Evolutionary conservation across 2,113 vertebrate genomes (phyloP).

Genomic region (Colius striatus): DNA sequence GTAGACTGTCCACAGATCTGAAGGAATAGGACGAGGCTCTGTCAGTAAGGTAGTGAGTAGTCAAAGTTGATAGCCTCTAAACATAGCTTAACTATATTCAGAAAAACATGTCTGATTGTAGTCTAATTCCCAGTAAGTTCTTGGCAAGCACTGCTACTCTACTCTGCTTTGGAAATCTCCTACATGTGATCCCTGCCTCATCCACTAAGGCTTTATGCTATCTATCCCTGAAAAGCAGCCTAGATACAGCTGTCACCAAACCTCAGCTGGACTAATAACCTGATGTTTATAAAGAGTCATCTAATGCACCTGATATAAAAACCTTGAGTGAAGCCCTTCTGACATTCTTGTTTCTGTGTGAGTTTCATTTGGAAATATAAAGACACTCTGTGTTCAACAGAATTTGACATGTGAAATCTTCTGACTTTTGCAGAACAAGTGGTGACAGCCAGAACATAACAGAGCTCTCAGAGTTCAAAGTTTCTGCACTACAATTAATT

Average conservation of each 20-base stretch:
- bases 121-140: not conserved
- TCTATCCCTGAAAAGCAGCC: not conserved
- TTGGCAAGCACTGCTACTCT: not conserved
- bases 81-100: not conserved
- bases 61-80: not conserved
- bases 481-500: conserved; percentile 45
- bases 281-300: not conserved
- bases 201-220: not conserved
- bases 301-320: not conserved
- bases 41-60: not conserved
- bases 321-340: not conserved
- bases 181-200: not conserved
- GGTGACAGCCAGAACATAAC: conserved; percentile 9
- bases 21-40: not conserved
- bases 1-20: not conserved
- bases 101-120: not conserved
- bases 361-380: not conserved
- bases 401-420: not conserved
- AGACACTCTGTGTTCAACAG: not conserved
- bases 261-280: not conserved
- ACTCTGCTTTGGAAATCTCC: not conserved
- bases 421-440: not conserved
- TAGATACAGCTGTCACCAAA: not conserved
- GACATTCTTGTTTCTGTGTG: not conserved
- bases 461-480: conserved; percentile 17